Evolutionary conservation across 1,140 invertebrate genomes (phyloP).

Genomic region (Caenorhabditis latens): DNA sequence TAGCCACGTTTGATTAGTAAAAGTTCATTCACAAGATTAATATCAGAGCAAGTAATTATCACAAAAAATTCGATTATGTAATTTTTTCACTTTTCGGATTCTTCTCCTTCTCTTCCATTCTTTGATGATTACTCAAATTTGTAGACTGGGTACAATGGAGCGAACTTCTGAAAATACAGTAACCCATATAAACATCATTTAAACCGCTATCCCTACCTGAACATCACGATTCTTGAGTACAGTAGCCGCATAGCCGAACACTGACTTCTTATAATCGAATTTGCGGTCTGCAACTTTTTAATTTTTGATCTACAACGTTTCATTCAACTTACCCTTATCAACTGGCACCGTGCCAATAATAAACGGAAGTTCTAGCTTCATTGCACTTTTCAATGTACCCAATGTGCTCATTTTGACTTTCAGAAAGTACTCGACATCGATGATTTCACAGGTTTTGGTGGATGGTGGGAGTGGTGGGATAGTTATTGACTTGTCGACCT

Average conservation of each 20-base stretch:
- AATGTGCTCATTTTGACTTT: slow-evolving; percentile 41
- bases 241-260: slow-evolving; percentile 36
- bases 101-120: too few species aligned
- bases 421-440: slow-evolving; percentile 35
- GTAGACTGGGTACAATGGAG: slow-evolving; percentile 25
- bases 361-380: slow-evolving; percentile 24
- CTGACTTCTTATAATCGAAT: slow-evolving; percentile 24
- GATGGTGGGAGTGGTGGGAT: slow-evolving; percentile 6
- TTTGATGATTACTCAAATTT: neutral
- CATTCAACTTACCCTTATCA: neutral
- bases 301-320: too few species aligned
- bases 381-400: slow-evolving; percentile 22
- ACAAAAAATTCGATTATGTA: too few species aligned
- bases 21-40: too few species aligned
- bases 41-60: too few species aligned
- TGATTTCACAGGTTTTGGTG: slow-evolving; percentile 27
- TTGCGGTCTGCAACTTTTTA: slow-evolving; percentile 1
- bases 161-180: neutral
- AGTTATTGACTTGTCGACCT: neutral
- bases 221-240: slow-evolving; percentile 20
- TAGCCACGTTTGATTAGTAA: too few species aligned
- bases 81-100: too few species aligned
- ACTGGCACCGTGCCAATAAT: slow-evolving; percentile 12
- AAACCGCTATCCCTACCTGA: neutral
- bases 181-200: too few species aligned